Conservation (phyloP, 2,113 vertebrate genomes). For the Platichthys flesus region DNA sequence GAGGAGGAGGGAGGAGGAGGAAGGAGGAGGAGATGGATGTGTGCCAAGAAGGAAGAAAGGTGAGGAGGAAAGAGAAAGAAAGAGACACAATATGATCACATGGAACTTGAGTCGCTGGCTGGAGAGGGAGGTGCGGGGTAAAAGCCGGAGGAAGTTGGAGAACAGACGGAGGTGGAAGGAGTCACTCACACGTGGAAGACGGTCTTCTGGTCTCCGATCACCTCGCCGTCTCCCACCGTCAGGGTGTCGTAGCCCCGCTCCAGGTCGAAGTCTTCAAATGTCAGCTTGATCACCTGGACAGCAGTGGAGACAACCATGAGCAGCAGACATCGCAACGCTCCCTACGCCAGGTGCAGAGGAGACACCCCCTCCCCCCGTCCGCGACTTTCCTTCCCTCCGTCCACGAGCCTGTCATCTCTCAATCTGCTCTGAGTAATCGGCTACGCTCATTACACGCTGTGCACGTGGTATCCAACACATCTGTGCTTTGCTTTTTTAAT, state of each 20-base stretch:
- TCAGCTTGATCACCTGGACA: slow-evolving; percentile 96
- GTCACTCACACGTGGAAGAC: slow-evolving; percentile 96
- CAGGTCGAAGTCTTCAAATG: slow-evolving; percentile 97
- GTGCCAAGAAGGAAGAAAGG: not conserved
- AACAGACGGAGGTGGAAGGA: slow-evolving; percentile 41
- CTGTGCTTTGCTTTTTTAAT: not conserved
- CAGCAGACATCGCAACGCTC: slow-evolving; percentile 39
- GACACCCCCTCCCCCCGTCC: slow-evolving; percentile 46
- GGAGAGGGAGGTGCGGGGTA: not conserved
- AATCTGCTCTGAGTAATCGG: slow-evolving; percentile 4
- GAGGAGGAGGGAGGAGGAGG: slow-evolving; percentile 17
- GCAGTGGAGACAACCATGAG: slow-evolving; percentile 29
- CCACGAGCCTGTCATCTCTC: slow-evolving; percentile 32
- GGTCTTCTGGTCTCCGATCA: slow-evolving; percentile 95
- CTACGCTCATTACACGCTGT: not conserved
- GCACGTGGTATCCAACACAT: not conserved
- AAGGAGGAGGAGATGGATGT: slow-evolving; percentile 2
- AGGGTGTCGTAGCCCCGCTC: slow-evolving; percentile 98
- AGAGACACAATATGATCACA: slow-evolving; percentile 30
- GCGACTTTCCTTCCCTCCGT: slow-evolving; percentile 22
- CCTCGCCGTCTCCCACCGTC: slow-evolving; percentile 93
- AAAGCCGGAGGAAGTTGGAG: slow-evolving; percentile 18
- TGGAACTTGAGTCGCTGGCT: slow-evolving; percentile 23
- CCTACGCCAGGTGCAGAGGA: not conserved
- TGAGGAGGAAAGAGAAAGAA: slow-evolving; percentile 24